Base-by-base conservation (phyloP, 2,113 vertebrate species). In the Eudyptes chrysolophus region DNA sequence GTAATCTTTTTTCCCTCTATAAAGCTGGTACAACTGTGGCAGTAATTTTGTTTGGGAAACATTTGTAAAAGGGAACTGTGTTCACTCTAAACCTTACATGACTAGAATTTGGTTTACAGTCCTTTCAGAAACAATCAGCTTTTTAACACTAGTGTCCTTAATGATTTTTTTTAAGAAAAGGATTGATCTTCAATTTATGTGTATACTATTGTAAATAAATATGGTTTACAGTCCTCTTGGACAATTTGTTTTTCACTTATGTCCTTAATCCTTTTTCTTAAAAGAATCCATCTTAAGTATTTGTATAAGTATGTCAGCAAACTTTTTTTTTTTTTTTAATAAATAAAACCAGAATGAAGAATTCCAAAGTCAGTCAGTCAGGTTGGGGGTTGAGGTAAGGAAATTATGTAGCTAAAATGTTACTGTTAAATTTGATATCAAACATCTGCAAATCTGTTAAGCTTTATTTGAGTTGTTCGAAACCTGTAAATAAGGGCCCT, bases 151-250 rank as follows among this genome's bases (percentile, higher is more conserved):
- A 87, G 66, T 90, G 40, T 96, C 92, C 89, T 93, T 96, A 93
- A 76, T 85, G 52, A 30, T 82, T 93, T 95, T 95, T 95, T 95
- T 95, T 78, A 83, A 92, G 89, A 83, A 93, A 79, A 87, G 51
- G 72, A 85, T 94, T 71, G 52, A 62, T 94, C 76, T 97, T 90
- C 72, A 81, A 57, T 90, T 96, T 96, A 61, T 80, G 76, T 95
- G 87, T 93, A 30, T 94, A 87, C 76, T 92, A 16, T 80, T 76
- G 77, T 95, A 97, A 87, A 88, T 90, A 96, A 94, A 49, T 95
- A 89, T 81, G 40, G 94, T 97, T 98, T 98, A 97, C 89, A 97
- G 90, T 98, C 97, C 93, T 97, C 25, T 92, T 58, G 96, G 96
- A 97, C 95, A 61, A 42, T 69, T 98, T 92, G 54, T 92, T 96